Conservation (phyloP, 2,888 invertebrate species). For the Rhamphomyia laevipes region DNA sequence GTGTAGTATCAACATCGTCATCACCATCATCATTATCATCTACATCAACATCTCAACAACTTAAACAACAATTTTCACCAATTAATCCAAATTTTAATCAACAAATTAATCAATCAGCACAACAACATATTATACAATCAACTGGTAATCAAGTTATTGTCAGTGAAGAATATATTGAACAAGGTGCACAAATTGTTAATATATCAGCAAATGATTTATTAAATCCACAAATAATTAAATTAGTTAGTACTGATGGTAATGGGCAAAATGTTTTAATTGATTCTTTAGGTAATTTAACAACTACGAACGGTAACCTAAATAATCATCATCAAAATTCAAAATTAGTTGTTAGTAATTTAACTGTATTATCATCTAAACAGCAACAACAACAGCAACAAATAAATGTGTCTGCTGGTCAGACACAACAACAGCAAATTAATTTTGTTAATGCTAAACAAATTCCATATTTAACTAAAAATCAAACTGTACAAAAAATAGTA, state of each 20-base stretch:
- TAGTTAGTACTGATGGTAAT: constrained; percentile 33
- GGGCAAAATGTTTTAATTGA: constrained; percentile 35
- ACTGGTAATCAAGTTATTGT: constrained; percentile 23
- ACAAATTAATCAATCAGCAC: constrained; percentile 18
- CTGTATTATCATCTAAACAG: constrained; percentile 23
- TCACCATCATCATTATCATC: constrained; percentile 16
- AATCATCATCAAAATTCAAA: constrained; percentile 22
- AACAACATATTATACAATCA: constrained; percentile 8
- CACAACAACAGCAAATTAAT: constrained; percentile 22
- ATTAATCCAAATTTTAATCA: constrained; percentile 10
- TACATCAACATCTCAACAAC: constrained; percentile 19
- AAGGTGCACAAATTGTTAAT: constrained; percentile 9
- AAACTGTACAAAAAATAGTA: constrained; percentile 12
- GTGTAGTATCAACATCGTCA: constrained; percentile 15
- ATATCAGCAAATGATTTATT: constrained; percentile 23
- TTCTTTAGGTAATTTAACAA: constrained; percentile 20
- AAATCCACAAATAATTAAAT: constrained; percentile 36
- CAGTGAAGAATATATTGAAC: constrained; percentile 25
- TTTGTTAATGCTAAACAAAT: constrained; percentile 28
- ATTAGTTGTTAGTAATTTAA: constrained; percentile 34
- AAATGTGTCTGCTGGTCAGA: constrained; percentile 12
- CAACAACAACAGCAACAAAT: constrained; percentile 12
- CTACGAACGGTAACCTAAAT: constrained; percentile 18
- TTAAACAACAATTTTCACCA: constrained; percentile 7
- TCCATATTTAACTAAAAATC: constrained; percentile 25